Percentiles rank a stretch among this genome's conserved stretches.
These are phyloP conservation scores for Glaucomys volans DNA, from an alignment of 2,113 vertebrate species.

Conservation along the genomic window DNA sequence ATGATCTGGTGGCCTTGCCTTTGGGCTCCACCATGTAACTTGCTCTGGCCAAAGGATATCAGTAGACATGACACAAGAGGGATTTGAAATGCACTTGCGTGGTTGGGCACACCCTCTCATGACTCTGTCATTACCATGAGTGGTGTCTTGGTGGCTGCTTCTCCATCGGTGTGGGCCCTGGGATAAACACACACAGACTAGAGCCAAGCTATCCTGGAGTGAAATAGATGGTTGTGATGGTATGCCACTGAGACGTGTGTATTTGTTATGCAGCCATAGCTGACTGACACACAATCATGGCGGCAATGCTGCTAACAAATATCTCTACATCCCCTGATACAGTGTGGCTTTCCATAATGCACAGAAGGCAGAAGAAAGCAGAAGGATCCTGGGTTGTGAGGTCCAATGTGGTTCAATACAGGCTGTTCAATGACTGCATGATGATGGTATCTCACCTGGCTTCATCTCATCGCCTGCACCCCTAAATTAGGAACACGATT, in stretches of 20 bases:
- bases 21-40: background rate
- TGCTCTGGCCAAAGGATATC: background rate
- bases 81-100: background rate
- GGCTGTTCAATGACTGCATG: background rate
- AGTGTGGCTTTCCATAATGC: background rate
- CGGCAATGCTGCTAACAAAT: background rate
- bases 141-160: background rate
- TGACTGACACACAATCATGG: background rate
- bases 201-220: background rate
- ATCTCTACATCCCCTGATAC: background rate
- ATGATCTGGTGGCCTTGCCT: background rate
- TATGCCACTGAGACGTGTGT: background rate
- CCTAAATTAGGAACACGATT: background rate
- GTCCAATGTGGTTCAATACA: background rate
- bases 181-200: background rate
- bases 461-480: background rate
- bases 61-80: background rate
- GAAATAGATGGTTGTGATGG: background rate
- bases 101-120: background rate
- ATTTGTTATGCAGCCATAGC: background rate
- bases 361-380: background rate
- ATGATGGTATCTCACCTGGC: background rate
- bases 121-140: background rate
- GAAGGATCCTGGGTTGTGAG: background rate
- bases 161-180: background rate